Conservation (phyloP, 2,113 vertebrate species). For the Thalassarche chlororhynchos region DNA sequence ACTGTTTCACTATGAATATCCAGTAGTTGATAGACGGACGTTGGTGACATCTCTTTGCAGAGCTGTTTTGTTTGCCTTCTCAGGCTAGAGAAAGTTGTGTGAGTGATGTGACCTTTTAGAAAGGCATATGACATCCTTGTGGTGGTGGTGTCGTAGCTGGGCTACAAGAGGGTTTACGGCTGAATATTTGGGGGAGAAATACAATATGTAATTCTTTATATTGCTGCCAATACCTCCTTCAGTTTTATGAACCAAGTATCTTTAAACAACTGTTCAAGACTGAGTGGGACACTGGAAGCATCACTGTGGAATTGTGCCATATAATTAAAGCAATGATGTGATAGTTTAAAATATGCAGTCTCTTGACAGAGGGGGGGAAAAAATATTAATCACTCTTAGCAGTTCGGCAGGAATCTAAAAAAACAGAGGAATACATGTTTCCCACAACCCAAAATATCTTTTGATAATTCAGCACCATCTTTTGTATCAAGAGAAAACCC, state of each 20-base stretch:
- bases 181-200: background rate
- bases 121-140: background rate
- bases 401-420: background rate
- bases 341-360: constrained; percentile 3
- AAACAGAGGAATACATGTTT: background rate
- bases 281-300: background rate
- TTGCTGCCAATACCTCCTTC: background rate
- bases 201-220: background rate
- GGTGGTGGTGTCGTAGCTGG: background rate
- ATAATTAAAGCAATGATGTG: background rate
- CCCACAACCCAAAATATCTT: background rate
- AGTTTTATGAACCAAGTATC: background rate
- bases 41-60: background rate
- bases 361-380: background rate
- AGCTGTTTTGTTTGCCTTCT: background rate
- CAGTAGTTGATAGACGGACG: background rate
- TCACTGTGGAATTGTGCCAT: background rate
- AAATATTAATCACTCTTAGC: constrained; percentile 2
- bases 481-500: background rate
- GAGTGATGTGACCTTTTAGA: background rate
- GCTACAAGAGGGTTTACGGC: background rate
- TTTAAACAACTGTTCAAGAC: background rate
- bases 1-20: background rate
- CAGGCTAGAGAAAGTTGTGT: background rate
- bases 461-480: background rate